These are phyloP conservation scores for Pseudococcus jackbeardsleyi DNA, from an alignment of 2,888 invertebrate genomes.

Conservation along the genomic window DNA sequence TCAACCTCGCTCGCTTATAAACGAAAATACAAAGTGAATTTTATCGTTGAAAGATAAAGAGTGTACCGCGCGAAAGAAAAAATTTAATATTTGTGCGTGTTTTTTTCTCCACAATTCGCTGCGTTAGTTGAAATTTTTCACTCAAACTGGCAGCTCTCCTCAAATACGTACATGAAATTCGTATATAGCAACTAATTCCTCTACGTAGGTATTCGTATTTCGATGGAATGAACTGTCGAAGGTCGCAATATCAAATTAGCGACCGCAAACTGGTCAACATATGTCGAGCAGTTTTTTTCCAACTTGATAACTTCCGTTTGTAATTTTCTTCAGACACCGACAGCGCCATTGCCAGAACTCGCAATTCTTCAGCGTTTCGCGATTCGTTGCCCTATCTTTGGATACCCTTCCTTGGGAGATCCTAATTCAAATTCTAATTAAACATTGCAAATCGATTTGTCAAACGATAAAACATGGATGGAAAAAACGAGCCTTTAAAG, in stretches of 20 bases:
- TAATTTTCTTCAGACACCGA: neutral
- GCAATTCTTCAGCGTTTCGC: neutral
- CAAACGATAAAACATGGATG: neutral
- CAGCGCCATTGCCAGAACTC: neutral
- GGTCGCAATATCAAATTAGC: neutral
- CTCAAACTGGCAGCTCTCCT: neutral
- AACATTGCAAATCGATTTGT: conserved; percentile 14
- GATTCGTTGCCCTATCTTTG: neutral
- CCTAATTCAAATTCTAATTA: neutral
- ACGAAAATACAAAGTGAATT: conserved; percentile 43
- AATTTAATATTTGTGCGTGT: neutral
- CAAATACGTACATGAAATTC: neutral
- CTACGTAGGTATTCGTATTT: neutral
- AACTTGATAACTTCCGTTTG: neutral
- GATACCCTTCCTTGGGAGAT: neutral
- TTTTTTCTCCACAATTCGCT: neutral
- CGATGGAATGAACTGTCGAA: neutral
- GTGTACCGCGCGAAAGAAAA: neutral
- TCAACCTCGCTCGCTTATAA: conserved; percentile 12
- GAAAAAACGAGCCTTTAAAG: neutral
- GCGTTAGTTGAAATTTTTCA: too few species aligned
- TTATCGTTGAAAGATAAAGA: conserved; percentile 38
- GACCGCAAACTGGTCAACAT: neutral
- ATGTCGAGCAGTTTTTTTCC: neutral
- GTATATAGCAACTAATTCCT: neutral